phyloP scores from a whole-genome alignment of 2,797 vertebrate genomes.

The Oophaga sylvatica region DNA sequence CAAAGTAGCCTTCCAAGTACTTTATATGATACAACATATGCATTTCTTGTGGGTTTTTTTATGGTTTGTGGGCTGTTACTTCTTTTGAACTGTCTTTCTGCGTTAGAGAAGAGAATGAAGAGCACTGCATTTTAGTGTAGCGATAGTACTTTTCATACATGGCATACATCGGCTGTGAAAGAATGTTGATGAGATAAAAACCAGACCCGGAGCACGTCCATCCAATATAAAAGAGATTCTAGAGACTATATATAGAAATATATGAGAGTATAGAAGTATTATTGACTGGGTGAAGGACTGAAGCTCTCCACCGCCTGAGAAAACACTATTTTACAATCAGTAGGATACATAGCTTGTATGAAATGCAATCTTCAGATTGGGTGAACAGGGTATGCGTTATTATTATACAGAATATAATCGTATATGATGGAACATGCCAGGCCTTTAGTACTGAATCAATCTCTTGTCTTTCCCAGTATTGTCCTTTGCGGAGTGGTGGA shows the following conservation, averaged over 20 bases:
- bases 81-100: slow-evolving; percentile 76
- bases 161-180: slow-evolving; percentile 71
- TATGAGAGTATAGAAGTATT: slow-evolving; percentile 70
- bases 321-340: slow-evolving; percentile 77
- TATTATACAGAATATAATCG: neutral
- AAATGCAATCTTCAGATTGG: slow-evolving; percentile 68
- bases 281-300: slow-evolving; percentile 71
- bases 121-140: slow-evolving; percentile 74
- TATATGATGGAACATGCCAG: neutral
- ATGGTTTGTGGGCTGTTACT: slow-evolving; percentile 77
- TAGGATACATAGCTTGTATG: slow-evolving; percentile 73
- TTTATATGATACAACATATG: slow-evolving; percentile 63
- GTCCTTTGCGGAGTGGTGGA: neutral
- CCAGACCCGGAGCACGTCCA: neutral
- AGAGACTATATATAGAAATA: slow-evolving; percentile 29
- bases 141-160: slow-evolving; percentile 69
- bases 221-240: slow-evolving; percentile 66
- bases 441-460: slow-evolving; percentile 11
- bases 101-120: slow-evolving; percentile 74
- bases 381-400: slow-evolving; percentile 62
- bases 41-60: slow-evolving; percentile 75
- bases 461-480: slow-evolving; percentile 19
- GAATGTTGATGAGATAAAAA: slow-evolving; percentile 66
- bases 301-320: slow-evolving; percentile 68
- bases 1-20: slow-evolving; percentile 74